These are phyloP conservation scores for Acrobasis consociella DNA, from an alignment of 2,888 invertebrate species.

Conservation along the genomic window DNA sequence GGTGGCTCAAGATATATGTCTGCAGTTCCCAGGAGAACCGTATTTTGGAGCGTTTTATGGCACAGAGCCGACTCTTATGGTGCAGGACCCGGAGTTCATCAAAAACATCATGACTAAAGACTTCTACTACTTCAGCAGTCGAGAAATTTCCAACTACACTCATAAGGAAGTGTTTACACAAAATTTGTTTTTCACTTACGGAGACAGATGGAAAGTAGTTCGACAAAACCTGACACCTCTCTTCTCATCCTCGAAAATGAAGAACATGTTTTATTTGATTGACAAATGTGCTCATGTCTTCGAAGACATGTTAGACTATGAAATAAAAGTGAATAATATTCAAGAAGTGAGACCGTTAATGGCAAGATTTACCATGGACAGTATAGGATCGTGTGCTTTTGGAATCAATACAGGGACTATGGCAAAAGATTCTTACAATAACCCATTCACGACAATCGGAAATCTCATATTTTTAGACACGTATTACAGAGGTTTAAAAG, in stretches of 20 bases:
- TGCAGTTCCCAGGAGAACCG: conserved; percentile 44
- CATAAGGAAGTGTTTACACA: conserved; percentile 43
- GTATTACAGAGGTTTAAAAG: conserved; percentile 38
- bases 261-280: conserved; percentile 58
- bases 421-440: conserved; percentile 26
- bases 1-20: conserved; percentile 43
- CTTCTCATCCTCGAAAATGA: conserved; percentile 60
- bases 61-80: conserved; percentile 53
- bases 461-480: conserved; percentile 42
- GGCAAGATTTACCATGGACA: conserved; percentile 54
- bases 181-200: conserved; percentile 51
- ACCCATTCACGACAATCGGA: conserved; percentile 42
- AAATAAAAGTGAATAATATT: conserved; percentile 26
- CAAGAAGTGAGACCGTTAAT: conserved; percentile 39
- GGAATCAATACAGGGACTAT: conserved; percentile 44
- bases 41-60: conserved; percentile 58
- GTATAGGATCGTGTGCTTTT: conserved; percentile 47
- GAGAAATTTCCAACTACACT: conserved; percentile 48
- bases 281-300: conserved; percentile 41
- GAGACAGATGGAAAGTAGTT: conserved; percentile 56
- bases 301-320: conserved; percentile 43
- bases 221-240: conserved; percentile 57
- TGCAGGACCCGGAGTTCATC: conserved; percentile 51
- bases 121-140: conserved; percentile 52
- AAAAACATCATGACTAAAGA: conserved; percentile 52